Percentiles rank a stretch among this genome's conserved stretches.
These are phyloP conservation scores for Cynocephalus volans DNA, from an alignment of 2,113 vertebrate species.

Conservation along the genomic window DNA sequence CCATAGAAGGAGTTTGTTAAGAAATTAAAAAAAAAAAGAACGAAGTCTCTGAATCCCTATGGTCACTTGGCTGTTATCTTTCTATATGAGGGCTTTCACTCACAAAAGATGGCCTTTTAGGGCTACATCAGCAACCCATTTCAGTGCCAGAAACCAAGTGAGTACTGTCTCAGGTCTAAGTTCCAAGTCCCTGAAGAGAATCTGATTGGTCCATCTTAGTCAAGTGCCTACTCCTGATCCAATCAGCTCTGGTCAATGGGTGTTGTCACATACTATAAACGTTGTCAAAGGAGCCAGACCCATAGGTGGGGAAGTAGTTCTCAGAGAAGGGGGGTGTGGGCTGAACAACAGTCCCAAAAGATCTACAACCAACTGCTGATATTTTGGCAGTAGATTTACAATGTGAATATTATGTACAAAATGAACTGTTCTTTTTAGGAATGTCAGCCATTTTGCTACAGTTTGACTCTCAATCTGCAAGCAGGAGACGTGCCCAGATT, in stretches of 20 bases:
- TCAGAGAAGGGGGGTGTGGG: background rate
- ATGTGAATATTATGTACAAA: background rate
- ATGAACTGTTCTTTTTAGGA: background rate
- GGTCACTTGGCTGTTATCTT: background rate
- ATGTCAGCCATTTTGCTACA: background rate
- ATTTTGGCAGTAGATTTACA: background rate
- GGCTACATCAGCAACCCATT: background rate
- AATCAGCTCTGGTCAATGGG: background rate
- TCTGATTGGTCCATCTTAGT: background rate
- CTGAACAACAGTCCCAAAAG: background rate
- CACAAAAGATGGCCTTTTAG: background rate
- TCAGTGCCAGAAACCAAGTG: background rate
- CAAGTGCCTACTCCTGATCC: background rate
- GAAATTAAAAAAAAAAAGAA: too few relatives aligned
- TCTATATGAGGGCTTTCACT: background rate
- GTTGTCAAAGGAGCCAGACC: background rate
- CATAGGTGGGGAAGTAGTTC: background rate
- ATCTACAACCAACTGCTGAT: background rate
- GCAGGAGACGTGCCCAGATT: background rate
- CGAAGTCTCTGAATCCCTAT: background rate
- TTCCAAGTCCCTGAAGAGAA: background rate
- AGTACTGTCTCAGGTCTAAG: background rate
- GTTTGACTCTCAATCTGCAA: background rate
- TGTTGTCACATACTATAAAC: background rate
- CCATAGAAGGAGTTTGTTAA: too few relatives aligned